These are phyloP conservation scores for Iguana delicatissima DNA, from an alignment of 2,797 vertebrate genomes.

Conservation along the genomic window DNA sequence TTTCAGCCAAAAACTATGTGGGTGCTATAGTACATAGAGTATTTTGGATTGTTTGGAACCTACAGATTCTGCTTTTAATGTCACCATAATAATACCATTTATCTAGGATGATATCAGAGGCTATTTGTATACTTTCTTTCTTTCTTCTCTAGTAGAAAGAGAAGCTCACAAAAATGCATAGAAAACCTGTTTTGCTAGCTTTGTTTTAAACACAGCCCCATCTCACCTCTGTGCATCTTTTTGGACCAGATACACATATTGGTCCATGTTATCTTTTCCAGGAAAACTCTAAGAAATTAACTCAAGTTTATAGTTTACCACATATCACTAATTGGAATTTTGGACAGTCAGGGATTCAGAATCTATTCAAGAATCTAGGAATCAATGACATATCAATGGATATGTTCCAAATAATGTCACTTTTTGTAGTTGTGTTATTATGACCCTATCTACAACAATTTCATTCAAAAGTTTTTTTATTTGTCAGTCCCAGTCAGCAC, in stretches of 20 bases:
- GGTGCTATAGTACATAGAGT: not conserved
- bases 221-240: not conserved
- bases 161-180: not conserved
- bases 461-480: no score
- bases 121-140: not conserved
- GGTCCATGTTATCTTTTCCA: not conserved
- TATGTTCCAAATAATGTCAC: no score
- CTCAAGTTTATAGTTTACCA: no score
- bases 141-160: not conserved
- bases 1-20: not conserved
- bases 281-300: not conserved
- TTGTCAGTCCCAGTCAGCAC: no score
- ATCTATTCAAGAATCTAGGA: no score
- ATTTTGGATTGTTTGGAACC: not conserved
- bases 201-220: not conserved
- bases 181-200: not conserved
- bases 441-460: no score
- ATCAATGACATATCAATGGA: no score
- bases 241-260: not conserved
- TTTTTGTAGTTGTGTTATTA: no score
- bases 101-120: not conserved
- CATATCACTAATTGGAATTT: no score
- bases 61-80: not conserved
- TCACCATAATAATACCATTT: constrained; percentile 12
- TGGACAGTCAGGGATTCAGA: no score